Base-by-base conservation (phyloP, 2,888 invertebrate species). In the Hydropsyche betteni region DNA sequence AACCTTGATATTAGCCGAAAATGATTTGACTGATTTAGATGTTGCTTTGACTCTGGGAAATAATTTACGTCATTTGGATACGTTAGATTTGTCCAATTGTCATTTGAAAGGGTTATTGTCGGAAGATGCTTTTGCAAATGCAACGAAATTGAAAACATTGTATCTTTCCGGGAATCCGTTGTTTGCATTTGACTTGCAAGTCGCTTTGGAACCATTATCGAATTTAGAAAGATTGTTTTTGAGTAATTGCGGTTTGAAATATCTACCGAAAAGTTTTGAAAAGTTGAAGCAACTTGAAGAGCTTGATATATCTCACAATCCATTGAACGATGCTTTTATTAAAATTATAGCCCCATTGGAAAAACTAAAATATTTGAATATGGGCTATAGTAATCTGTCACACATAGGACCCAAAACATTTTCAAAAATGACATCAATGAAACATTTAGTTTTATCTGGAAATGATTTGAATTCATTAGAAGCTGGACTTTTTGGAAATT, bases 321-420 rank as follows among this genome's bases (percentile, higher is more conserved):
- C 92, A 0, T 84, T 92, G 0, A 88, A 89, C 64, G 90, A 91
- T 80, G 92, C 91, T 0, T 92, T 92, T 81, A 90, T 90, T 6
- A 88, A 88, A 80, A 82, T 92, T 36, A 83, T 92, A 16, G 90
- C 90, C 2, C 92, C 92, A 0, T 83, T 92, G 0, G 89, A 90
- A 76, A 90, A 90, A 12, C 83, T 93, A 50, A 90, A 91, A 82
- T 91, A 90, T 81, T 84, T 92, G 4, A 91, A 92, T 82, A 92
- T 93, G 92, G 91, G 92, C 5, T 91, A 91, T 82, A 92, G 92
- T 83, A 90, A 91, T 81, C 84, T 92, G 2, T 90, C 91, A 0
- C 87, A 89, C 79, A 86, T 92, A 74, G 89, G 90, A 0, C 90
- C 90, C 52, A 87, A 90, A 44, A 89, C 91, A 3, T 93, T 92